Conservation (phyloP, 2,113 vertebrate species). For the Sylvia atricapilla region DNA sequence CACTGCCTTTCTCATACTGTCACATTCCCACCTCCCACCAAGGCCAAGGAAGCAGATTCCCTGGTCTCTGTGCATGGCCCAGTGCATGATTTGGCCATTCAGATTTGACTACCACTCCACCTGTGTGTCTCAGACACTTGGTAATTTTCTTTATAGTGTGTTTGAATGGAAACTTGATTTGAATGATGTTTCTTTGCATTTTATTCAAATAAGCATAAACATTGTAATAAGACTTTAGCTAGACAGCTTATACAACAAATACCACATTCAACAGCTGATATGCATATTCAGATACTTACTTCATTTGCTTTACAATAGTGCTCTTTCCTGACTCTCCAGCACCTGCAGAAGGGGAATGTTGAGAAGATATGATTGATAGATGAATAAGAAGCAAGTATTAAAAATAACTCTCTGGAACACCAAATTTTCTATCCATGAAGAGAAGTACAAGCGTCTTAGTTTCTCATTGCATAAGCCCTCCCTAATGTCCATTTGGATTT, state of each 20-base stretch:
- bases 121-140: background rate
- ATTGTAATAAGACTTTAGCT: background rate
- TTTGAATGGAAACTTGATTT: background rate
- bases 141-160: background rate
- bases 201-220: conserved; percentile 1
- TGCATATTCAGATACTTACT: conserved; percentile 69
- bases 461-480: background rate
- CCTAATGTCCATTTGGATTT: background rate
- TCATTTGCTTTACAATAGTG: conserved; percentile 82
- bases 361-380: background rate
- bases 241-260: background rate
- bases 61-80: background rate
- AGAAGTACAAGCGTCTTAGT: background rate
- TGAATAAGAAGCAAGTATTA: background rate
- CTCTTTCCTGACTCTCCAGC: conserved; percentile 81
- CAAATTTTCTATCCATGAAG: background rate
- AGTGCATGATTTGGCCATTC: background rate
- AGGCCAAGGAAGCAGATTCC: background rate
- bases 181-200: background rate
- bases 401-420: background rate
- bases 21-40: background rate
- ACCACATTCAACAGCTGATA: background rate
- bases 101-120: background rate
- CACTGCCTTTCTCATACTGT: background rate
- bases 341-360: conserved; percentile 61